These are phyloP conservation scores for Drosophila algonquin DNA, from an alignment of 2,888 invertebrate genomes.

Conservation along the genomic window DNA sequence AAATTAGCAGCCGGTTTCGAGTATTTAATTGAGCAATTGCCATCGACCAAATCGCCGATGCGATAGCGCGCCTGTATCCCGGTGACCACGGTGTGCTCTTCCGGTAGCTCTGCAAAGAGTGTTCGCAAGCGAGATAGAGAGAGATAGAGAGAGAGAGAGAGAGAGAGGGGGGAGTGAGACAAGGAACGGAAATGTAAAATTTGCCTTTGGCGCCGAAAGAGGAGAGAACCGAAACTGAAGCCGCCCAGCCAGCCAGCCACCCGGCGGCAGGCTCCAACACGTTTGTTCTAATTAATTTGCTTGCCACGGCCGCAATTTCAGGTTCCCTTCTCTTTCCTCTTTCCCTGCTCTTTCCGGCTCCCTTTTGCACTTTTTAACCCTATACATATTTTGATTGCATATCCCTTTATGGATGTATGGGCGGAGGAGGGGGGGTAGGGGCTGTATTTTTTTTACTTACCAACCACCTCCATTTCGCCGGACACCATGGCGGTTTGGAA, in stretches of 20 bases:
- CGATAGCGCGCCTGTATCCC: slow-evolving; percentile 86
- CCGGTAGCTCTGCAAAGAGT: slow-evolving; percentile 84
- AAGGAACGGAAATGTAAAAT: slow-evolving; percentile 68
- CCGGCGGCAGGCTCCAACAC: slow-evolving; percentile 22
- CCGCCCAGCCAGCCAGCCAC: background rate
- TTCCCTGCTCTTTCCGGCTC: background rate
- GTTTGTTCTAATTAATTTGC: slow-evolving; percentile 83
- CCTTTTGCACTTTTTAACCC: slow-evolving; percentile 11
- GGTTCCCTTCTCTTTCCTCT: slow-evolving; percentile 6
- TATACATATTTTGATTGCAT: slow-evolving; percentile 16
- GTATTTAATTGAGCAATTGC: slow-evolving; percentile 86
- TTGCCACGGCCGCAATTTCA: slow-evolving; percentile 52
- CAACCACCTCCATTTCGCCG: slow-evolving; percentile 84
- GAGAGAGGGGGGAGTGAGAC: slow-evolving; percentile 19
- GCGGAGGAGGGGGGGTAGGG: background rate
- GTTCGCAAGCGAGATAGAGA: background rate
- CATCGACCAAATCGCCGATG: slow-evolving; percentile 85
- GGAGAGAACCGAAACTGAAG: slow-evolving; percentile 41
- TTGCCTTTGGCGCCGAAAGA: slow-evolving; percentile 48
- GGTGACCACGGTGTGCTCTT: slow-evolving; percentile 85
- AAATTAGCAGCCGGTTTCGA: slow-evolving; percentile 86
- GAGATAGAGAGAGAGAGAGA: slow-evolving; percentile 16
- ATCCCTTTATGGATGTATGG: slow-evolving; percentile 5
- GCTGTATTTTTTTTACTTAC: slow-evolving; percentile 71
- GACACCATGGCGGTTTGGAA: slow-evolving; percentile 84